Percentiles rank a stretch among this genome's conserved stretches.
These are phyloP conservation scores for Trilocha varians DNA, from an alignment of 2,888 invertebrate species.

Conservation along the genomic window DNA sequence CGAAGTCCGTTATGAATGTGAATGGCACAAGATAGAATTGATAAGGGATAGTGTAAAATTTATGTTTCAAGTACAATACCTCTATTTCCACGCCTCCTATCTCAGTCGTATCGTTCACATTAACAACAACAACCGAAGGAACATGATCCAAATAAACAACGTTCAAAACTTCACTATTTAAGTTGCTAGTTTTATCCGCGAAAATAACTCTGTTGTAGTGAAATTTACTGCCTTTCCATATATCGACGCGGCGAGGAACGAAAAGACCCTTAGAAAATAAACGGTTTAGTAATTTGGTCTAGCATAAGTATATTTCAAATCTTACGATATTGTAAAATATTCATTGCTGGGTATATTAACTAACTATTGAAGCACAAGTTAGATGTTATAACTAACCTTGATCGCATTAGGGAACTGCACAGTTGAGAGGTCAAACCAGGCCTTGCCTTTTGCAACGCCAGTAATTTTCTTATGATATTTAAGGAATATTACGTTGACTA, in stretches of 20 bases:
- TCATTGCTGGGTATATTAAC: too few species aligned
- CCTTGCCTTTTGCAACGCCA: constrained; percentile 36
- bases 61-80: constrained; percentile 42
- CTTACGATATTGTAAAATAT: too few species aligned
- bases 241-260: constrained; percentile 75
- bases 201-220: constrained; percentile 66
- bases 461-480: constrained; percentile 60
- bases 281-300: too few species aligned
- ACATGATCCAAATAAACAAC: constrained; percentile 79
- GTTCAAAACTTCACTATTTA: constrained; percentile 73
- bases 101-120: constrained; percentile 44
- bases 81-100: constrained; percentile 80
- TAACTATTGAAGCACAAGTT: too few species aligned
- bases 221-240: constrained; percentile 78
- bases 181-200: constrained; percentile 73
- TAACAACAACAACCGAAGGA: constrained; percentile 73
- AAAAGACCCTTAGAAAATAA: constrained; percentile 49
- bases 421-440: constrained; percentile 81
- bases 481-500: constrained; percentile 83
- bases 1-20: too few species aligned
- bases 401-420: constrained; percentile 81
- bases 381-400: constrained; percentile 30
- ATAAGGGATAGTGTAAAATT: not conserved
- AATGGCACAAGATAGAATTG: too few species aligned
- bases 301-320: too few species aligned